Evolutionary conservation across 1,140 invertebrate genomes (phyloP), one percentile per base, ranked within the genome.

Genomic region (Ips typographus): DNA sequence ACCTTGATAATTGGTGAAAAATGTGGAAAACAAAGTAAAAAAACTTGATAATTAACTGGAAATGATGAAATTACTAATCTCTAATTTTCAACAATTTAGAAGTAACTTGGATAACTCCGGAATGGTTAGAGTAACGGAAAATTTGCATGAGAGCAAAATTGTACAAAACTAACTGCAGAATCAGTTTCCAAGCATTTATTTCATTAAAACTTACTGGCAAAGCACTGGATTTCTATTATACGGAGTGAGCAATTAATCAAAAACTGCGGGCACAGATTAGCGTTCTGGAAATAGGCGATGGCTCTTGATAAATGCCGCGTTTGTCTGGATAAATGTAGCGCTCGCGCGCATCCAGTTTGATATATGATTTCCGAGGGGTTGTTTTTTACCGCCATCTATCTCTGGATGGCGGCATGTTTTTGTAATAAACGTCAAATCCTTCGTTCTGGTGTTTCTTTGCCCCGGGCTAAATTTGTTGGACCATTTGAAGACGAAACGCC

Each of bases 311-410:
- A 74, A 74, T 74, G 73, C 68, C 66, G 60, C 73, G 73, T 74
- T 74, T 74, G 73, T 74, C 68, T 72, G 68, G 69, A 72, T 74
- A 74, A 74, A 74, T 74, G 73, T 74, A 70, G 55, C 73, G 73
- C 71, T 74, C 69, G 71, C 68, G 62, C 68, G 71, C 73, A 71
- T 71, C 63, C 63, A 61, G 69, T 42, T 49, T 74, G 73, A 74
- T 74, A 74, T 74, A 74, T 74, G 72, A 74, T 72, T 72, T 74
- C 73, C 73, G 73, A 74, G 73, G 68, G 73, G 68, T 72, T 71
- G 68, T 72, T 72, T 72, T 71, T 71, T 74, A 68, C 57, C 49
- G 63, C 65, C 57, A 63, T 72, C 61, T 64, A 64, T 71, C 71
- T 72, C 72, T 57, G 62, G 47, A 22, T 22, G 57, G 42, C 49